Conservation (phyloP, 2,888 invertebrate species). For the Neria commutata region DNA sequence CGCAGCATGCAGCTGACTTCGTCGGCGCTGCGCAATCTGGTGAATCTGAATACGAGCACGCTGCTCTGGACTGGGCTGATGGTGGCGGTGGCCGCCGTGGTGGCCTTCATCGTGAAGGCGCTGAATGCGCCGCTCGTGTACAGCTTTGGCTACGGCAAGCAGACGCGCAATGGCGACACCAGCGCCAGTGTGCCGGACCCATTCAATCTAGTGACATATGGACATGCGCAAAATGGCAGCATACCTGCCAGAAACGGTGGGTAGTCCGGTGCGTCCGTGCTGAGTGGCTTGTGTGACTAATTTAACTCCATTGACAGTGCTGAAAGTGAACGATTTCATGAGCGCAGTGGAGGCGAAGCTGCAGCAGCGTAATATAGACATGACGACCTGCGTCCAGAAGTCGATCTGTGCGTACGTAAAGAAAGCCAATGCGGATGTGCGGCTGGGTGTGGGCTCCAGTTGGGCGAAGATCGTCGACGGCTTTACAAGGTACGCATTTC, state of each 20-base stretch:
- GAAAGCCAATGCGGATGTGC: conserved; percentile 57
- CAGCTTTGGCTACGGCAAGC: neutral
- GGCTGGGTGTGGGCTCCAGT: conserved; percentile 56
- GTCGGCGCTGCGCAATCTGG: conserved; percentile 51
- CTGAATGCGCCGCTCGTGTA: conserved; percentile 38
- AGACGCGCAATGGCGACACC: neutral
- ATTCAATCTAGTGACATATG: conserved; percentile 7
- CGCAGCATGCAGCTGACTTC: conserved; percentile 55
- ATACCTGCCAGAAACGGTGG: no score
- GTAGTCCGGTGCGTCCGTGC: no score
- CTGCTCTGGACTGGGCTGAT: conserved; percentile 65
- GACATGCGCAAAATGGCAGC: neutral
- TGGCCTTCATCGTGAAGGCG: conserved; percentile 42
- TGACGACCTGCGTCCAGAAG: conserved; percentile 68
- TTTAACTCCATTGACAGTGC: conserved; percentile 45
- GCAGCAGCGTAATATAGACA: conserved; percentile 67
- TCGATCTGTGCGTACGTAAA: conserved; percentile 66
- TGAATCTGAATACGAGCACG: conserved; percentile 67
- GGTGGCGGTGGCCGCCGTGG: conserved; percentile 62
- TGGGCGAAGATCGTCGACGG: conserved; percentile 64
- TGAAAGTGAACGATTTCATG: conserved; percentile 48
- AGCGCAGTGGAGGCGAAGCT: conserved; percentile 65
- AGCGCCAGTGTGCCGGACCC: neutral
- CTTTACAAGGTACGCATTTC: conserved; percentile 57
- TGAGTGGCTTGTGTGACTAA: no score